Evolutionary conservation across 2,113 vertebrate species (phyloP).

Genomic region (Micronycteris hirsuta): DNA sequence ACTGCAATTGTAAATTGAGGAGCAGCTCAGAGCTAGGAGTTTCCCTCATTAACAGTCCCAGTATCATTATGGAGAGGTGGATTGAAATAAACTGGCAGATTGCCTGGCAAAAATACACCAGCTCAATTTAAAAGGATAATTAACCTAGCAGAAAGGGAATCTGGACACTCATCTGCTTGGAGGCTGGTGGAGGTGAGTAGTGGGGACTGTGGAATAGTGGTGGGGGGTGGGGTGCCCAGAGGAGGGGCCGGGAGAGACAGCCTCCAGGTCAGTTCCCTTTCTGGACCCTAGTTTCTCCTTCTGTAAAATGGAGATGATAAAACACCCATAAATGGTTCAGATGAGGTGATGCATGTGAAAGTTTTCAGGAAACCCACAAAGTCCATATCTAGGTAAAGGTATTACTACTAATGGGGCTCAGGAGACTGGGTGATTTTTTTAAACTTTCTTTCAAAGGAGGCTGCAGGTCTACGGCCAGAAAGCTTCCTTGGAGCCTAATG

Average conservation of each 20-base stretch:
- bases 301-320: background rate
- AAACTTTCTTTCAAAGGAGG: background rate
- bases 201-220: background rate
- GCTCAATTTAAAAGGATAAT: constrained; percentile 80
- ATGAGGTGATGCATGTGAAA: background rate
- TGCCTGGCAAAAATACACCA: constrained; percentile 70
- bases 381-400: background rate
- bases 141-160: constrained; percentile 69
- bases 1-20: constrained; percentile 85
- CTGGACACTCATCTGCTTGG: background rate
- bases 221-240: accelerated
- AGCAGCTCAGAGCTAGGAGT: constrained; percentile 77
- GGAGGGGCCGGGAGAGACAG: too few species aligned
- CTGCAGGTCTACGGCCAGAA: background rate
- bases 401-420: background rate
- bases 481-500: background rate
- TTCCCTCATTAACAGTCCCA: constrained; percentile 78
- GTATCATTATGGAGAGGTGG: constrained; percentile 77
- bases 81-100: constrained; percentile 82
- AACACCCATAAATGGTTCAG: background rate
- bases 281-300: background rate
- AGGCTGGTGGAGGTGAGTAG: background rate
- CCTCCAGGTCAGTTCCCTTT: accelerated
- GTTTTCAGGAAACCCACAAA: background rate
- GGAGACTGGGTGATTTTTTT: background rate